Percentiles rank a stretch among this genome's conserved stretches.
Evolutionary conservation across 1,140 invertebrate species (phyloP).

Genomic region (Ceratitis capitata): DNA sequence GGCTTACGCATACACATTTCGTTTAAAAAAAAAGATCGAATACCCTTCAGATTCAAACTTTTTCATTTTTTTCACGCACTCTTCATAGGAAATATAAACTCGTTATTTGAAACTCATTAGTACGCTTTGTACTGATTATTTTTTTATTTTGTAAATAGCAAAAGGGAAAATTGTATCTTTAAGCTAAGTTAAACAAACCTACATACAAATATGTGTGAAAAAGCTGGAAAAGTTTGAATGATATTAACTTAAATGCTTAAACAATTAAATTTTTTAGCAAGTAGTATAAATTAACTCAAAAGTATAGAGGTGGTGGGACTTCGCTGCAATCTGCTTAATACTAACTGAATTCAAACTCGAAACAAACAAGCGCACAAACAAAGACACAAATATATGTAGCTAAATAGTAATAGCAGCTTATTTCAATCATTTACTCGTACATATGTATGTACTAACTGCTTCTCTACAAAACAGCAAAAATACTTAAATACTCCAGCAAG

Average conservation of each 20-base stretch:
- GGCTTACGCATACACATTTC: background rate
- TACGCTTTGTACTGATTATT: background rate
- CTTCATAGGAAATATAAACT: background rate
- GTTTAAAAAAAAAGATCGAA: background rate
- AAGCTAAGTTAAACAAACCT: background rate
- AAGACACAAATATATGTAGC: background rate
- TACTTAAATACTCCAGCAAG: too few species aligned
- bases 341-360: background rate
- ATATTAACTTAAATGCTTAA: background rate
- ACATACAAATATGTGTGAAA: background rate
- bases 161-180: background rate
- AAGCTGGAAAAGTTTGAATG: constrained; percentile 27
- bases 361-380: background rate
- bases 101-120: background rate
- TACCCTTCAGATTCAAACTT: background rate
- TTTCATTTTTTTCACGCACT: constrained; percentile 18
- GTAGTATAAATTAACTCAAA: background rate
- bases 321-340: constrained; percentile 7
- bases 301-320: constrained; percentile 13
- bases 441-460: too few species aligned
- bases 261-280: background rate
- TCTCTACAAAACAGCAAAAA: too few species aligned
- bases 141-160: background rate
- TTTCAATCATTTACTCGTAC: too few species aligned
- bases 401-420: background rate